Evolutionary conservation across 2,888 invertebrate species (phyloP).

Genomic region (Noctua fimbriata): DNA sequence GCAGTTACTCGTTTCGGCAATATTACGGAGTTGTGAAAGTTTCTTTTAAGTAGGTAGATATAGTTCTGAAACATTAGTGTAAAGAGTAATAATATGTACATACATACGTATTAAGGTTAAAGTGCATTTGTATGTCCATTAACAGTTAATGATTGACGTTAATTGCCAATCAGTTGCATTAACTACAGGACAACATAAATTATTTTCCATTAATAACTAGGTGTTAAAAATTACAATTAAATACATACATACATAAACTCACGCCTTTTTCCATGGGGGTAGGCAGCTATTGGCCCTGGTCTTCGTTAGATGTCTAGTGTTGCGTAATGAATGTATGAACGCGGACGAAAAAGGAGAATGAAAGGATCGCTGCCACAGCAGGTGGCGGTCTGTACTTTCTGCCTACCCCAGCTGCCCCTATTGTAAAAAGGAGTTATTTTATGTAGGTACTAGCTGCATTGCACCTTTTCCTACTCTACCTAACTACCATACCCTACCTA

Average conservation of each 20-base stretch:
- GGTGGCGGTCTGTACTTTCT: background rate
- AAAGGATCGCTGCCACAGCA: background rate
- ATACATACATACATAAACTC: background rate
- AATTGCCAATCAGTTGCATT: background rate
- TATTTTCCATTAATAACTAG: background rate
- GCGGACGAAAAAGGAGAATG: background rate
- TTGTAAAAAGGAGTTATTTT: background rate
- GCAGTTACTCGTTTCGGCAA: constrained; percentile 2
- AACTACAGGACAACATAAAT: background rate
- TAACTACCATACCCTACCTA: too few species aligned
- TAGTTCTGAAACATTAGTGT: background rate
- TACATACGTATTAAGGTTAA: background rate
- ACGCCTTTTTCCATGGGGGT: background rate
- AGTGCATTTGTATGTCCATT: background rate
- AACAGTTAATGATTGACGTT: background rate
- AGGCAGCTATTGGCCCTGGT: background rate
- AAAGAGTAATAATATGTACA: background rate
- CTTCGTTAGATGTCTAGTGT: background rate
- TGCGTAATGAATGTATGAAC: background rate
- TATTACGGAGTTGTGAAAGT: constrained; percentile 3
- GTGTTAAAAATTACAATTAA: background rate
- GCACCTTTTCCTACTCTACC: too few species aligned
- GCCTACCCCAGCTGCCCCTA: background rate
- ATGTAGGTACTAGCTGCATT: background rate
- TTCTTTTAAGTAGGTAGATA: background rate